Base-by-base conservation (phyloP, 2,797 vertebrate genomes). In the Gadopsis marmoratus region DNA sequence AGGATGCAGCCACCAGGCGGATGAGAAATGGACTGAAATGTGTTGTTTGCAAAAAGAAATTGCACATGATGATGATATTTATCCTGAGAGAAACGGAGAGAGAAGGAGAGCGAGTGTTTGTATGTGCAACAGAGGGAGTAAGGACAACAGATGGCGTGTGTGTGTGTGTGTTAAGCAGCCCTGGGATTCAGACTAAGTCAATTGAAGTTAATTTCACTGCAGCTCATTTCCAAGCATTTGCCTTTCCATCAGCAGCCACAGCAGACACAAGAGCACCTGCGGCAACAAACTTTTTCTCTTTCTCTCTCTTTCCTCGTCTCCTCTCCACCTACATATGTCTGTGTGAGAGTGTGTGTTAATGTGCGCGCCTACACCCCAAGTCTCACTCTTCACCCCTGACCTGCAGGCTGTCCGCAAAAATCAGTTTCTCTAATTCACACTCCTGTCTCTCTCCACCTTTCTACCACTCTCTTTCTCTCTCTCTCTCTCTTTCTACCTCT, bases 151-250 rank as follows among this genome's bases (percentile, higher is more conserved):
- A 79, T 77, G 79, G 72, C 14, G 3, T 74, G 54, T 79, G 51
- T 81, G 70, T 71, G 3, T 74, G 1, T 60, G 62, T 64, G 68
- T 69, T 62, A 41, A 66, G 59, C 55, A 51, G 23, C 78, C 43
- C 62, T 78, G 76, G 71, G 79, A 87, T 75, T 86, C 63, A 83
- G 66, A 65, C 62, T 70, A 74, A 90, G 64, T 77, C 81, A 83
- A 71, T 86, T 79, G 74, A 87, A 87, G 81, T 54, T 86, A 78
- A 88, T 92, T 90, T 86, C 59, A 63, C 65, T 74, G 78, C 78
- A 81, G 65, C 83, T 82, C 65, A 82, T 85, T 87, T 89, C 63
- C 66, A 71, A 64, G 61, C 69, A 48, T 85, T 83, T 82, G 74
- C 87, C 45, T 82, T 78, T 69, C 50, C 39, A 70, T 65, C 66